phyloP scores from a whole-genome alignment of 2,113 vertebrate species.

The Heteronetta atricapilla region DNA sequence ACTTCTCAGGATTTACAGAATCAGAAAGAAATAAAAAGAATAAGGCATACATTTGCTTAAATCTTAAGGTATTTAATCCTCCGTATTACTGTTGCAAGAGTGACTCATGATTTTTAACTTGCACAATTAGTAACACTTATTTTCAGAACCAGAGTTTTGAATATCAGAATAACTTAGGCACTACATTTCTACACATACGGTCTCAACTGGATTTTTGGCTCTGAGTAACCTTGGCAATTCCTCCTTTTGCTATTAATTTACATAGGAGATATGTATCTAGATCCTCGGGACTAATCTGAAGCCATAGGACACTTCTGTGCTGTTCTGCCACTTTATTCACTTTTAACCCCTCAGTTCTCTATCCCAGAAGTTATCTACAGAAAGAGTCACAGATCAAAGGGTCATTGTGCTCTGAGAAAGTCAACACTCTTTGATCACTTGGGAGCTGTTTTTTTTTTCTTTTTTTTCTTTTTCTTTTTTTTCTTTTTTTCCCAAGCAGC shows the following conservation, averaged over 20 bases:
- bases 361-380: background rate
- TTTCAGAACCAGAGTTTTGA: slow-evolving; percentile 22
- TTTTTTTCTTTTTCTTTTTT: background rate
- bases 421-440: slow-evolving; percentile 19
- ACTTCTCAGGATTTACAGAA: background rate
- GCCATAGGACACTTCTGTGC: background rate
- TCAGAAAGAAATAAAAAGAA: background rate
- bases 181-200: background rate
- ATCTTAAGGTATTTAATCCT: background rate
- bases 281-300: background rate
- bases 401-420: slow-evolving; percentile 16
- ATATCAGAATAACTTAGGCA: background rate
- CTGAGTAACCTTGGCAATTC: background rate
- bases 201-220: background rate
- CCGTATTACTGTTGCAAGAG: background rate
- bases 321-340: background rate
- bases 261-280: background rate
- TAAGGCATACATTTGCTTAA: background rate
- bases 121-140: background rate
- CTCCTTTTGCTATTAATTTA: slow-evolving; percentile 28
- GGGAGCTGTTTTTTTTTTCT: background rate
- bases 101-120: background rate
- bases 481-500: background rate
- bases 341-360: background rate
- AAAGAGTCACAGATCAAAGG: slow-evolving; percentile 38